Evolutionary conservation across 1,140 invertebrate genomes (phyloP), one percentile per base, ranked within the genome.

Genomic region (Chrysopa pallens): DNA sequence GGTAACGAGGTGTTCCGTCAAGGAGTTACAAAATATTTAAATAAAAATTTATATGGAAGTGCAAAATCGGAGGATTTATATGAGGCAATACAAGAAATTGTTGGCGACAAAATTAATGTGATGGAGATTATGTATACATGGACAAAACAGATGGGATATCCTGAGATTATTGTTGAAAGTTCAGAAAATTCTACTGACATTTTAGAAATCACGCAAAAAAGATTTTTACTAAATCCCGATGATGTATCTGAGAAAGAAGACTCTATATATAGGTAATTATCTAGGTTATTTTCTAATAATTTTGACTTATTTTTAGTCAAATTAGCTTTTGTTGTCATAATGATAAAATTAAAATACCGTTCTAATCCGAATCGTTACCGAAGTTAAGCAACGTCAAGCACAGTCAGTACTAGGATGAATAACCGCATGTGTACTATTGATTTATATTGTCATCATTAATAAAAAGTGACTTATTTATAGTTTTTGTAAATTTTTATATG

Each of bases 81-180:
- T 54, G 56, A 66, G 0, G 75, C 74, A 47, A 52, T 80, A 57
- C 64, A 82, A 66, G 50, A 63, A 47, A 41, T 56, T 42, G 47
- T 61, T 4, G 55, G 53, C 12, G 46, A 57, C 13, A 52, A 61
- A 14, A 53, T 72, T 9, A 67, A 77, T 47, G 59, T 82, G 6
- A 74, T 74, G 0, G 57, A 69, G 12, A 80, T 95, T 38, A 87
- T 96, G 83, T 76, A 90, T 49, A 91, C 87, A 0, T 97, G 89
- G 86, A 91, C 84, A 0, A 67, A 73, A 31, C 91, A 96, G 65
- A 93, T 86, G 80, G 91, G 91, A 6, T 87, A 80, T 49, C 91
- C 92, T 0, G 68, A 92, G 0, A 62, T 95, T 0, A 73, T 64
- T 2, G 74, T 86, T 3, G 62, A 47, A 1, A 63, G 59, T 39